Conservation (phyloP, 1,140 invertebrate genomes). For the Tetragnatha versicolor region DNA sequence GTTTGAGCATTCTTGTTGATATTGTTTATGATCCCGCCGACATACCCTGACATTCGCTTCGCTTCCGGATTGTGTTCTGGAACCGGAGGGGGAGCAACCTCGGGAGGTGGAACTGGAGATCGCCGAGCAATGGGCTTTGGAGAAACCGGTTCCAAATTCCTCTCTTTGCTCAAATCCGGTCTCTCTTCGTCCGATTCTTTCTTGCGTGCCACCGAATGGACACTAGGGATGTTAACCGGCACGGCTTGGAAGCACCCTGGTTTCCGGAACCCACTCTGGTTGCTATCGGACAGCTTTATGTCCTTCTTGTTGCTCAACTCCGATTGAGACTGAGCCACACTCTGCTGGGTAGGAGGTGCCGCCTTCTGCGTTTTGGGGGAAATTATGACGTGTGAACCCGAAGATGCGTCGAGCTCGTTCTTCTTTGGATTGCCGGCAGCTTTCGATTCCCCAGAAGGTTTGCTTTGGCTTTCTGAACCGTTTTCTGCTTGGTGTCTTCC, state of each 20-base stretch:
- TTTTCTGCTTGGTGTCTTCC: background rate
- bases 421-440: too few species aligned
- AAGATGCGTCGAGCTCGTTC: too few species aligned
- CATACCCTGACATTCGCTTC: constrained; percentile 10
- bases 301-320: too few species aligned
- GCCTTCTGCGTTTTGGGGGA: too few species aligned
- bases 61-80: constrained; percentile 10
- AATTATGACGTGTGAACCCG: too few species aligned
- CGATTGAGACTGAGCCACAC: too few species aligned
- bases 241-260: constrained; percentile 47
- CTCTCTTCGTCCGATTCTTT: background rate
- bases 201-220: constrained; percentile 20
- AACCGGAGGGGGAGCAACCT: background rate
- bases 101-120: background rate
- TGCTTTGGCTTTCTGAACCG: too few species aligned
- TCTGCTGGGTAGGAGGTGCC: too few species aligned
- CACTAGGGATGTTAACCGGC: constrained; percentile 33
- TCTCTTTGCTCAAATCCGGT: too few species aligned
- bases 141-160: too few species aligned
- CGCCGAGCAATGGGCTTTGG: background rate
- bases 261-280: constrained; percentile 7
- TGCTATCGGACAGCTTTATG: background rate
- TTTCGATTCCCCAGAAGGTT: too few species aligned
- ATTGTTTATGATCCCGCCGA: constrained; percentile 23
- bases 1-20: constrained; percentile 26